Evolutionary conservation across 2,113 vertebrate genomes (phyloP).

Genomic region (Climacteris rufus): DNA sequence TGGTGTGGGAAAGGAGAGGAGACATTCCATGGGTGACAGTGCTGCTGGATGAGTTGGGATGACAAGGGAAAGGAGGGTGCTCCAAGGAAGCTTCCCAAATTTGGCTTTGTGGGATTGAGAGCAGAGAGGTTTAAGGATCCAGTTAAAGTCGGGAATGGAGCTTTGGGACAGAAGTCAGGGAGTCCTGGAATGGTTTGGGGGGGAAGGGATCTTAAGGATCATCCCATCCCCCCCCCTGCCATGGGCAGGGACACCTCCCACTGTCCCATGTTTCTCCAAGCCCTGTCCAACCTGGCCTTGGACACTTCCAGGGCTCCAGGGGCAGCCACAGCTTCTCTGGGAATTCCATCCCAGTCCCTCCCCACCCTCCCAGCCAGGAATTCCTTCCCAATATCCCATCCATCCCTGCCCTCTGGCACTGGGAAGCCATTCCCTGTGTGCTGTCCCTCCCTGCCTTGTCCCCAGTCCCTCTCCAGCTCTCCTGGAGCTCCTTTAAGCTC

Average conservation of each 20-base stretch:
- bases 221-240: too few species aligned
- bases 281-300: background rate
- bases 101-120: accelerated
- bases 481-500: background rate
- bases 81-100: background rate
- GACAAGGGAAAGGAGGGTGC: background rate
- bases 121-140: background rate
- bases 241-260: background rate
- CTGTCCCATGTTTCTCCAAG: background rate
- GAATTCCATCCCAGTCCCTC: too few species aligned
- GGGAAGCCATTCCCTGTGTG: too few species aligned
- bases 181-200: background rate
- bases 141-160: background rate
- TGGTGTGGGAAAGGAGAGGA: background rate
- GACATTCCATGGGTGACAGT: background rate
- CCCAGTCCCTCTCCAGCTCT: too few species aligned
- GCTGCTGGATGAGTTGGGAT: background rate
- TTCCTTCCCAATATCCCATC: background rate
- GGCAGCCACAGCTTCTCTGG: background rate
- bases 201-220: background rate
- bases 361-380: background rate
- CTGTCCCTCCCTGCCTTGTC: too few species aligned
- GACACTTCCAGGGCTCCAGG: background rate
- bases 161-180: background rate
- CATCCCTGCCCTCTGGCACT: too few species aligned